Evolutionary conservation across 92 coral and sea anemone genomes (phyloP), one percentile per base, ranked within the genome.

Genomic region (Pocillopora grandis): DNA sequence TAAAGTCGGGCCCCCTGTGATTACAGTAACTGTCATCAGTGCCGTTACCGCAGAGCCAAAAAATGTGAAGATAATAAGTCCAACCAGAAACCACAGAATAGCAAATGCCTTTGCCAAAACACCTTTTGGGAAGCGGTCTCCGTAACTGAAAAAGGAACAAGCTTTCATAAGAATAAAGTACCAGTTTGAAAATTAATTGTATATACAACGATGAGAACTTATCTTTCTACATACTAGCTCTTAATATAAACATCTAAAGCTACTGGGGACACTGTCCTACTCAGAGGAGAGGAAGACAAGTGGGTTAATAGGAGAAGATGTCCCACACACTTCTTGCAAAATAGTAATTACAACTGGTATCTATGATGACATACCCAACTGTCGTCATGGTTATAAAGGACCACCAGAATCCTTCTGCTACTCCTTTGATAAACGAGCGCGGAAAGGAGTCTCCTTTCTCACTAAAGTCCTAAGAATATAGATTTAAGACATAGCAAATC

Each of bases 321-420:
- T 42, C 52, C 8, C 52, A 42, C 1, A 42, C 8, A 42, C 52
- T 3, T 7, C 52, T 42, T 42, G 52, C 8, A 42, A 7, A 42
- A 42, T 42, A 42, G 52, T 42, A 7, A 17, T 35, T 20, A 31
- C 18, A 12, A 35, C n/a, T 11, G 14, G 79, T 12, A 57, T 58
- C 19, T 12, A 11, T 12, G n/a, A 13, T 20, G 19, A 60, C 82
- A 11, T 62, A 78, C 82, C 82, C 82, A 18, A 78, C 82, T 0
- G 82, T 78, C 63, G 82, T 78, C 82, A 78, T 78, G 71, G 82
- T 78, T 19, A 78, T 62, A 27, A 78, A 78, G 15, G 82, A 62
- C 82, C 82, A 76, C 80, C 80, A 76, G 80, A 76, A 76, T 14
- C 80, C 80, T 20, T 76, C 80, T 58, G 35, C 65, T 48, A 71